Evolutionary conservation across 2,888 invertebrate species (phyloP), one percentile per base, ranked within the genome.

Genomic region (Phymatocera aterrima): DNA sequence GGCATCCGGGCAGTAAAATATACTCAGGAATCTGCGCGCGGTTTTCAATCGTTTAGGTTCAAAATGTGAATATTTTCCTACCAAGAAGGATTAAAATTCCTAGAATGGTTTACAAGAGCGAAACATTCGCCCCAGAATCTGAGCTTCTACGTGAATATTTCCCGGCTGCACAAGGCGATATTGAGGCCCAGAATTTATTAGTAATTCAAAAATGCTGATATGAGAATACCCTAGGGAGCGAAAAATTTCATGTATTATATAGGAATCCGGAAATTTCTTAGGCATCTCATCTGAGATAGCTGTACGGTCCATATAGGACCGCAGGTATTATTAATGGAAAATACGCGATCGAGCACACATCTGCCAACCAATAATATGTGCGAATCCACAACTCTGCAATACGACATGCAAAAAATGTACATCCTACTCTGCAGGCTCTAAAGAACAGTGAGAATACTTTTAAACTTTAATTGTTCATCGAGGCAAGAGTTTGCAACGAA

Each of bases 121-220:
- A 72, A 51, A 72, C 72, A 72, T 72, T 48, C 21, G 51, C 40
- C 51, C 72, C 31, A 51, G 72, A 72, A 72, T 72, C 72, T 51
- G 51, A 51, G 31, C 21, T 48, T 34, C 10, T 18, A 72, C 18
- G 48, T 24, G 72, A 72, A 72, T 72, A 72, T 72, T 34, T 51
- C 31, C 34, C 34, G 51, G 72, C 15, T 3, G 24, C 28, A 68
- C 68, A 34, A 68, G 68, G 51, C 21, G 72, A 51, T 72, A 72
- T 72, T 72, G 34, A 18, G 72, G 34, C 51, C 72, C 51, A 72
- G 72, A 72, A 72, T 72, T 72, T 72, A 72, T 48, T 31, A 72
- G 72, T 51, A 5, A 72, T 72, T 43, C 51, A 18, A 72, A 72
- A 72, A 72, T 72, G 15, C 51, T 51, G 48, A 51, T 72, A 72